These are phyloP conservation scores for Periparus ater DNA, from an alignment of 2,797 vertebrate species.

Conservation along the genomic window DNA sequence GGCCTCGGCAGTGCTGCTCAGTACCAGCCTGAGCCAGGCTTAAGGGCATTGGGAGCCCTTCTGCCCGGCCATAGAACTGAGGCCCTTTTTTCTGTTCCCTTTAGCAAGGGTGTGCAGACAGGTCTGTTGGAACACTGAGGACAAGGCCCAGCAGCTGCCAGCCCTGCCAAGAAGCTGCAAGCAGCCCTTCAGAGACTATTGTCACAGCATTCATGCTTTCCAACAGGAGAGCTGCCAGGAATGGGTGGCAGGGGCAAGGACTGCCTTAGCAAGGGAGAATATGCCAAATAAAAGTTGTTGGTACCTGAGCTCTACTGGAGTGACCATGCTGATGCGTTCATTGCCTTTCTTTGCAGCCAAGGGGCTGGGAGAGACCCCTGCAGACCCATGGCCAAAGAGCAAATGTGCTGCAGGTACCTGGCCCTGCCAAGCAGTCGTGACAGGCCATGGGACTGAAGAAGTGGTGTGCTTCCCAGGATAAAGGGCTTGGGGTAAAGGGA, in stretches of 20 bases:
- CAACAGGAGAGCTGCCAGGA: not conserved
- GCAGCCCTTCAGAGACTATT: too few species aligned
- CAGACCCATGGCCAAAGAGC: not conserved
- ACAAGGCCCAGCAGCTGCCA: not conserved
- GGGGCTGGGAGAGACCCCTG: not conserved
- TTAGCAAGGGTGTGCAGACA: not conserved
- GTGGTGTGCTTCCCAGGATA: not conserved
- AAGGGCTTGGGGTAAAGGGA: not conserved
- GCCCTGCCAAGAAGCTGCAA: not conserved
- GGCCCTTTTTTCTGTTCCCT: not conserved
- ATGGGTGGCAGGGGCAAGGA: not conserved
- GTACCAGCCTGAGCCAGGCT: not conserved
- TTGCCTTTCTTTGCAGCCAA: not conserved
- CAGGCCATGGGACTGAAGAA: not conserved
- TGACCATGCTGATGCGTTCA: not conserved
- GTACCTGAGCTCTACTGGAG: not conserved
- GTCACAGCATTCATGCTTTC: not conserved
- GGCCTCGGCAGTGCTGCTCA: accelerated
- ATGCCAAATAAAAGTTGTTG: not conserved
- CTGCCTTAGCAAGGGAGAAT: not conserved
- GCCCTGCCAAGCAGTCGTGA: accelerated
- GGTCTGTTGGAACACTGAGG: not conserved
- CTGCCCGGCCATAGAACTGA: not conserved
- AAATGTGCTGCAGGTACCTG: not conserved
- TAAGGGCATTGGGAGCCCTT: not conserved